Evolutionary conservation across 1,140 invertebrate genomes (phyloP).

Genomic region (Hylaeus anthracinus): DNA sequence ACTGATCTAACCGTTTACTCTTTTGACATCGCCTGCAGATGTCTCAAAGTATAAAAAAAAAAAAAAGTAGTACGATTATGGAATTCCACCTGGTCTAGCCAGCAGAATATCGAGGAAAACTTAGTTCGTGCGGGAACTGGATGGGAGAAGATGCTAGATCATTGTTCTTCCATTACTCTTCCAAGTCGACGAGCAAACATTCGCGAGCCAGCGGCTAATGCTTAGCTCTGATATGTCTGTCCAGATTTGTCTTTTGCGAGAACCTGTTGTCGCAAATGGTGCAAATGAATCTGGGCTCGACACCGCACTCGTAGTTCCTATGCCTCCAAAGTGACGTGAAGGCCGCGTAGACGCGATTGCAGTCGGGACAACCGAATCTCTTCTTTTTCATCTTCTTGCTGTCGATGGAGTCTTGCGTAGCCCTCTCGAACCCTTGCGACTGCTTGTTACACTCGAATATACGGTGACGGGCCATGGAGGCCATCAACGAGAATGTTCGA

Average conservation of each 20-base stretch:
- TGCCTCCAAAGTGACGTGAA: slow-evolving; percentile 81
- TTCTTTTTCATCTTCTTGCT: slow-evolving; percentile 66
- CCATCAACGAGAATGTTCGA: slow-evolving; percentile 75
- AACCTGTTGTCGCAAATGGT: slow-evolving; percentile 75
- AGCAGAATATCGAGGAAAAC: too few species aligned
- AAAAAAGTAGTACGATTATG: too few species aligned
- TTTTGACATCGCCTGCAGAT: too few species aligned
- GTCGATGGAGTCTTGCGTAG: background rate
- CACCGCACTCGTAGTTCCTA: slow-evolving; percentile 82
- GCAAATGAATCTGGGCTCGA: slow-evolving; percentile 81
- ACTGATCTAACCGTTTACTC: too few species aligned
- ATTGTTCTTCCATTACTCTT: too few species aligned
- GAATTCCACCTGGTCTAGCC: too few species aligned
- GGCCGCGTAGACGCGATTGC: slow-evolving; percentile 79
- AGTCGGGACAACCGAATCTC: slow-evolving; percentile 78
- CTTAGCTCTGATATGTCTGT: slow-evolving; percentile 72
- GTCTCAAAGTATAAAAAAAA: too few species aligned
- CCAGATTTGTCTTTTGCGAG: slow-evolving; percentile 79
- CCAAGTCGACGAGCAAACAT: too few species aligned
- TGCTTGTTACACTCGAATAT: slow-evolving; percentile 48
- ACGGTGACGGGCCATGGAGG: slow-evolving; percentile 78
- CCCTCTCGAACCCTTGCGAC: background rate
- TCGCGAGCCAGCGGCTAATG: slow-evolving; percentile 48
- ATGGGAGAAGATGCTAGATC: too few species aligned
- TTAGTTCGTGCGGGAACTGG: too few species aligned